Conservation (phyloP, 2,113 vertebrate genomes). For the Pygoscelis adeliae region DNA sequence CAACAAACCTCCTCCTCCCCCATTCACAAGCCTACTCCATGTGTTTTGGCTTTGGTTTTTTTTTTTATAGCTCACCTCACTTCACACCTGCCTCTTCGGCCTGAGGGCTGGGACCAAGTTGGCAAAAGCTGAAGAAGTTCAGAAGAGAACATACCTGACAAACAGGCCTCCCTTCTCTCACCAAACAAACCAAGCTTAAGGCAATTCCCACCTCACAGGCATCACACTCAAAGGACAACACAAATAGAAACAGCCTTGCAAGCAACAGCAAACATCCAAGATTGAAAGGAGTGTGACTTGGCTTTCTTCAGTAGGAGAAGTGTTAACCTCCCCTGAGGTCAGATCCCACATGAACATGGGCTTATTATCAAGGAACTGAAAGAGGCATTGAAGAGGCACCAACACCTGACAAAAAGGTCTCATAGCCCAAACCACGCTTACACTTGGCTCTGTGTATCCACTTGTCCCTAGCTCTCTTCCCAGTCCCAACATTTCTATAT, state of each 20-base stretch:
- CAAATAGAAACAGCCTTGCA: slow-evolving; percentile 40
- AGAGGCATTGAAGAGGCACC: slow-evolving; percentile 45
- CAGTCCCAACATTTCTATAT: background rate
- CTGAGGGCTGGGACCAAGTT: background rate
- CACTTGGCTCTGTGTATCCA: background rate
- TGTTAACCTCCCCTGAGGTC: slow-evolving; percentile 35
- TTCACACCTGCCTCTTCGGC: slow-evolving; percentile 1
- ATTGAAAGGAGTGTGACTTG: slow-evolving; percentile 22
- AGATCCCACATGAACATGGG: slow-evolving; percentile 42
- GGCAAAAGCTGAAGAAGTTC: background rate
- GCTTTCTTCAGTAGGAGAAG: slow-evolving; percentile 3
- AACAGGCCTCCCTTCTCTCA: slow-evolving; percentile 46
- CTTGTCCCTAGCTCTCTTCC: background rate
- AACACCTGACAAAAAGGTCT: slow-evolving; percentile 26
- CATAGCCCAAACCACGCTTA: background rate
- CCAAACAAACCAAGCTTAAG: background rate
- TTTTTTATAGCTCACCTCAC: background rate
- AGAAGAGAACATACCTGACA: background rate
- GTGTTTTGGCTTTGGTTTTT: background rate
- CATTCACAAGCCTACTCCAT: background rate
- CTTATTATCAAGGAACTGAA: slow-evolving; percentile 60
- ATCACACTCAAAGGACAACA: slow-evolving; percentile 45
- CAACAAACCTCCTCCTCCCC: background rate
- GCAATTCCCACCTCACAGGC: slow-evolving; percentile 28
- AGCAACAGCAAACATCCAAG: slow-evolving; percentile 38